Evolutionary conservation across 2,113 vertebrate species (phyloP).

Genomic region (Takifugu flavidus): DNA sequence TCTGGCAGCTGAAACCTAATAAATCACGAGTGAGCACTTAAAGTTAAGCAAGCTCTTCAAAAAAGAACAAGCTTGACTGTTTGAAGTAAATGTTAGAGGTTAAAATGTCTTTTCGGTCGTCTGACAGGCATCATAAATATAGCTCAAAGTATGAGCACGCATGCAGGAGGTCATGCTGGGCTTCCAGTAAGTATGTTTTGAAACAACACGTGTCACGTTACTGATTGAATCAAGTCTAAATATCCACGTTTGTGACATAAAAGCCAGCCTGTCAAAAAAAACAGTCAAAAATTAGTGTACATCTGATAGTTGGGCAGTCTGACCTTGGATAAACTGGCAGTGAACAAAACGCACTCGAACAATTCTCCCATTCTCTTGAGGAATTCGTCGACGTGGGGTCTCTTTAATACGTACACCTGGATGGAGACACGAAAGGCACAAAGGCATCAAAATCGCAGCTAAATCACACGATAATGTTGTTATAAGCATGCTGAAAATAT

Average conservation of each 20-base stretch:
- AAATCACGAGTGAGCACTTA: not conserved
- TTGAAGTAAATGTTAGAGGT: slow-evolving; percentile 35
- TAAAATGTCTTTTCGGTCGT: slow-evolving; percentile 1
- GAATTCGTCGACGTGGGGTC: slow-evolving; percentile 94
- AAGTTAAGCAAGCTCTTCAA: not conserved
- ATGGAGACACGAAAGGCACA: slow-evolving; percentile 1
- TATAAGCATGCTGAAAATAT: no score
- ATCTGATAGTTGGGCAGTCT: slow-evolving; percentile 13
- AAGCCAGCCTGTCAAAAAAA: not conserved
- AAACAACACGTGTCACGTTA: slow-evolving; percentile 3
- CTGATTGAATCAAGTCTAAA: not conserved
- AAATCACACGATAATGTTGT: no score
- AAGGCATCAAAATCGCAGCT: not conserved
- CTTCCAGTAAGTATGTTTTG: slow-evolving; percentile 10
- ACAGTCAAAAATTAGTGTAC: not conserved
- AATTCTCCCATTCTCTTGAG: slow-evolving; percentile 93
- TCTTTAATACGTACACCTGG: slow-evolving; percentile 94
- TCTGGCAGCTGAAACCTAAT: not conserved
- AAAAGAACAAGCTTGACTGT: not conserved
- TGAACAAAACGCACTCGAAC: slow-evolving; percentile 97
- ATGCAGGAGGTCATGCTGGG: not conserved
- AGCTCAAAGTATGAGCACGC: not conserved
- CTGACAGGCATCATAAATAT: slow-evolving; percentile 26
- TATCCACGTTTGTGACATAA: not conserved
- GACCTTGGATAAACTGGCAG: slow-evolving; percentile 96